Base-by-base conservation (phyloP, 92 coral and sea anemone genomes). In the Epizoanthus illoricatus region DNA sequence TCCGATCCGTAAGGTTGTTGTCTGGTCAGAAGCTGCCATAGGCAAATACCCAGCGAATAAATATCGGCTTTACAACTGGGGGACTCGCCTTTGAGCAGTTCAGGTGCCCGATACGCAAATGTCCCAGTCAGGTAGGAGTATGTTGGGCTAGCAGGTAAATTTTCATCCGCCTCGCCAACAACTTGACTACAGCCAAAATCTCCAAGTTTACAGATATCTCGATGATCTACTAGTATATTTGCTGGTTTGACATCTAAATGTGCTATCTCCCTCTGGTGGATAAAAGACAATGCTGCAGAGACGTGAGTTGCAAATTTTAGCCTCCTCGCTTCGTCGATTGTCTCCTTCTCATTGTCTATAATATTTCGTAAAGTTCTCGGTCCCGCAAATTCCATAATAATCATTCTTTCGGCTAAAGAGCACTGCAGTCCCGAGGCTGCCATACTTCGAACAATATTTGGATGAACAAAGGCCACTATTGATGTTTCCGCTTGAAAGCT, bases 131-230 rank as follows among this genome's bases (percentile, higher is more conserved):
- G 81, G 60, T 90, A 91, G 4, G 99, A 92, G 86, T 94, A 93
- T n/a, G 99, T 96, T 17, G 99, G 99, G 60, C 99, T 96, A 21
- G 98, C 98, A 84, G 99, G 99, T 91, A 93, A 88, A 83, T 93
- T 89, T 9, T 90, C 94, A 43, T 90, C 94, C 8, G 93, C 94
- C 15, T 89, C 94, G 23, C 92, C 98, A 18, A 96, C 92, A 64
- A 91, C 84, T 83, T 93, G 99, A 64, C 98, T 91, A 69, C 99
- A 96, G 56, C 99, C 99, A 76, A 96, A 96, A 83, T 96, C 99
- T 7, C 99, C 94, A 24, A 96, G 85, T 88, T 96, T 96, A 80
- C 99, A 96, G 66, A 85, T 81, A 69, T 94, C 98, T 23, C 88
- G 91, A 23, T 92, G 86, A 64, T 93, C 95, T 21, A 96, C 98